Base-by-base conservation (phyloP, 2,113 vertebrate genomes). In the Anguilla rostrata region DNA sequence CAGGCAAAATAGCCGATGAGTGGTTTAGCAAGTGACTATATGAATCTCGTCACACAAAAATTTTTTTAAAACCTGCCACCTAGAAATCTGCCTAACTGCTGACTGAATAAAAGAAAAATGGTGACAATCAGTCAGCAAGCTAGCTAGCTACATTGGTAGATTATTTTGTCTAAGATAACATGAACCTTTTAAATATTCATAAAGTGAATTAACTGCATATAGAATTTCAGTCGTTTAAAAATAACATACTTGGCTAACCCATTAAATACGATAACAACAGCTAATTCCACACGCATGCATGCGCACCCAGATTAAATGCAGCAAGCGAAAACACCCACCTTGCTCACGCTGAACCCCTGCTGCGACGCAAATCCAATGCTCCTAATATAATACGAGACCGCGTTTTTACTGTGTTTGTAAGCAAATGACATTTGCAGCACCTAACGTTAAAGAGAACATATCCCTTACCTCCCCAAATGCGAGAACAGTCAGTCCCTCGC, bases 391-490 rank as follows among this genome's bases (percentile, higher is more conserved):
- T 14, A 82, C 43, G 20, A 82, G 29, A 56, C 2, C 3, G 18
- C 81, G 5, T 82, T 16, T 34, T 53, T 6, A 34, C 26, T 75
- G n/a, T n/a, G 49, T 49, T 41, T 15, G 46, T 14, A 6, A 82
- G 56, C 43, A 82, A 82, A 82, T 2, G 20, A n/a, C 43, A 56
- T 34, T 53, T 53, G 14, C 43, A 82, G 80, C 5, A 43, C 15
- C 43, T 26, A 56, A 16, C 49, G 8, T 29, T 75, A 34, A 53
- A 53, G 46, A 82, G 20, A 60, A 81, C n/a, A 86, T 6, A 56
- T 46, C 40, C 34, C 46, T 80, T 85, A 85, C 84, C 84, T 85
- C 49, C 6, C 49, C 26, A 66, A 43, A 29, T 5, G 60, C 22
- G 11, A 29, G 83, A n/a, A 82, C 14, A 22, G 29, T 49, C 11